Evolutionary conservation across 2,888 invertebrate species (phyloP).

Genomic region (Meghimatium bilineatum): DNA sequence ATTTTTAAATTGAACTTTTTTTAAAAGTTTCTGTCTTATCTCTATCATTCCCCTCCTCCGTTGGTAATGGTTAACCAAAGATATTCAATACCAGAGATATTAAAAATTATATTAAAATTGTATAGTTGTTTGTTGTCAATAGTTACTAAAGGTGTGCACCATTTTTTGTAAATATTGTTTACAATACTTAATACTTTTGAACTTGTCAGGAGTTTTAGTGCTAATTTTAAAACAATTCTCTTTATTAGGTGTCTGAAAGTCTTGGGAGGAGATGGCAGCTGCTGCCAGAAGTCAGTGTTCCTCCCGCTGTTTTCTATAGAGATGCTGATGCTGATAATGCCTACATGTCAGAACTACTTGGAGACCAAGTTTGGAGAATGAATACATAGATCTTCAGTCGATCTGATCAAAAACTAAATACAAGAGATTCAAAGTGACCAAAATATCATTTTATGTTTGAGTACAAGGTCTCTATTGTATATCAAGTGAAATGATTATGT

Average conservation of each 20-base stretch:
- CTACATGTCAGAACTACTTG: slow-evolving; percentile 68
- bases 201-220: not conserved
- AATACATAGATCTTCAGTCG: slow-evolving; percentile 27
- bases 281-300: slow-evolving; percentile 79
- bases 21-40: too few relatives aligned
- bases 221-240: not conserved
- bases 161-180: too few relatives aligned
- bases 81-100: too few relatives aligned
- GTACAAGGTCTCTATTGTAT: not conserved
- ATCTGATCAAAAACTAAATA: slow-evolving; percentile 16
- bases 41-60: too few relatives aligned
- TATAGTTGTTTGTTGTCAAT: too few relatives aligned
- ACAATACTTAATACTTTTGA: not conserved
- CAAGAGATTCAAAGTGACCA: not conserved
- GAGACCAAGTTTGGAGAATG: slow-evolving; percentile 61
- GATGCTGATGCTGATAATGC: slow-evolving; percentile 71
- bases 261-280: slow-evolving; percentile 81
- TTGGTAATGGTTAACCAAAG: too few relatives aligned
- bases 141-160: too few relatives aligned
- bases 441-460: not conserved
- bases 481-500: not conserved
- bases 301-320: slow-evolving; percentile 72
- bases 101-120: too few relatives aligned
- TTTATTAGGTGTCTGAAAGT: slow-evolving; percentile 78
- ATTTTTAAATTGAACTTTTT: too few relatives aligned